Percentiles rank a stretch among this genome's conserved stretches.
Evolutionary conservation across 2,797 vertebrate genomes (phyloP).

Genomic region (Melanotaenia maccullochi): DNA sequence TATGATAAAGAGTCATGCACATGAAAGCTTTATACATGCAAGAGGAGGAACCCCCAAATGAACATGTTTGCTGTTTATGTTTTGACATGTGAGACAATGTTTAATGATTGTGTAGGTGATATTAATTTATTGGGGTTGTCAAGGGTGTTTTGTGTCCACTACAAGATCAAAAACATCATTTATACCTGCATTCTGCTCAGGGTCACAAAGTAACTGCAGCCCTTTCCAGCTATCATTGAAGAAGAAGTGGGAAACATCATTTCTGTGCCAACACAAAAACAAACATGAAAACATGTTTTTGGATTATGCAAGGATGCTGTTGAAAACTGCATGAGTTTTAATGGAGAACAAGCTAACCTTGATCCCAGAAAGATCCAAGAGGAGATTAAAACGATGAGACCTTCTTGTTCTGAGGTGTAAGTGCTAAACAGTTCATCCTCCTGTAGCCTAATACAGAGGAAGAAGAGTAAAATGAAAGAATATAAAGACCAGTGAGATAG

Average conservation of each 20-base stretch:
- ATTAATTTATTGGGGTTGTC: not conserved
- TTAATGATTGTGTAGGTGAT: conserved; percentile 3
- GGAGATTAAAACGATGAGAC: not conserved
- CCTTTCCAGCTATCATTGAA: not conserved
- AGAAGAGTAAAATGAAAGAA: too few species aligned
- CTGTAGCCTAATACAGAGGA: not conserved
- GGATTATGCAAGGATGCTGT: too few species aligned
- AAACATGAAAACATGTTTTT: not conserved
- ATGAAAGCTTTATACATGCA: not conserved
- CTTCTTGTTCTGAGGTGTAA: not conserved
- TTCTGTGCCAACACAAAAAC: not conserved
- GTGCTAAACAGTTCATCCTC: too few species aligned
- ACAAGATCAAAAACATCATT: not conserved
- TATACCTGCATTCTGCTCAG: not conserved
- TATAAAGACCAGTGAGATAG: too few species aligned
- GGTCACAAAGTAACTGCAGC: not conserved
- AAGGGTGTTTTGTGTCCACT: not conserved
- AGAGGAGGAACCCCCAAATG: not conserved
- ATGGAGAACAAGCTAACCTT: too few species aligned
- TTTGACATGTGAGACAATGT: conserved; percentile 6
- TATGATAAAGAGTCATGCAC: conserved; percentile 12
- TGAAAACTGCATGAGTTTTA: too few species aligned
- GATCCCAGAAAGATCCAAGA: not conserved
- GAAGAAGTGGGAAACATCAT: not conserved
- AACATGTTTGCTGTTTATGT: not conserved